These are phyloP conservation scores for Ecdyonurus torrentis DNA, from an alignment of 2,888 invertebrate species.

Conservation along the genomic window DNA sequence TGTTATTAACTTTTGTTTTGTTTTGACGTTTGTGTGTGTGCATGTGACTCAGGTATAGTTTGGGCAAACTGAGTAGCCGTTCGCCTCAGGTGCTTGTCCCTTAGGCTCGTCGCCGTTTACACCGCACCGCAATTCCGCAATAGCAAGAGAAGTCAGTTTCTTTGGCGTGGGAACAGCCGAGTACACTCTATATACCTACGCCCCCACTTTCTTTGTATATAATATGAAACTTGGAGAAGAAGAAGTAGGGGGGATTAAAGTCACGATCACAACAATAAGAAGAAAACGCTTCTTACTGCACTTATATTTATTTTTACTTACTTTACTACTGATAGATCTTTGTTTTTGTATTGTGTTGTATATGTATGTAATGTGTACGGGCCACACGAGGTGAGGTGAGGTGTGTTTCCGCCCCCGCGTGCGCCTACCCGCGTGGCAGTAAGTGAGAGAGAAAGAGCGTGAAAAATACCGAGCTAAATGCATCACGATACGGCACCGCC, in stretches of 20 bases:
- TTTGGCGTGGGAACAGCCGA: background rate
- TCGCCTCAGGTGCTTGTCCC: conserved; percentile 6
- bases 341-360: background rate
- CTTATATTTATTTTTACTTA: background rate
- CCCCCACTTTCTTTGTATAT: background rate
- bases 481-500: background rate
- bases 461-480: background rate
- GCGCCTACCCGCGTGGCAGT: background rate
- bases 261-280: background rate
- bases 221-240: background rate
- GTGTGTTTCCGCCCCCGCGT: no score
- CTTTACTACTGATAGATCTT: background rate
- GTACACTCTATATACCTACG: background rate
- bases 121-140: background rate
- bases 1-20: no score
- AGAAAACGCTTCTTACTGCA: background rate
- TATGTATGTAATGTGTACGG: no score
- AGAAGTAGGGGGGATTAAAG: background rate
- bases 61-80: no score
- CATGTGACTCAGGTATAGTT: no score
- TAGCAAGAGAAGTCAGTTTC: background rate
- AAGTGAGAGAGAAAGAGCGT: background rate
- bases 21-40: no score
- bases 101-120: background rate
- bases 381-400: no score